Percentiles rank a stretch among this genome's conserved stretches.
Conservation (phyloP, 2,113 vertebrate genomes). For the Ameiurus melas region DNA sequence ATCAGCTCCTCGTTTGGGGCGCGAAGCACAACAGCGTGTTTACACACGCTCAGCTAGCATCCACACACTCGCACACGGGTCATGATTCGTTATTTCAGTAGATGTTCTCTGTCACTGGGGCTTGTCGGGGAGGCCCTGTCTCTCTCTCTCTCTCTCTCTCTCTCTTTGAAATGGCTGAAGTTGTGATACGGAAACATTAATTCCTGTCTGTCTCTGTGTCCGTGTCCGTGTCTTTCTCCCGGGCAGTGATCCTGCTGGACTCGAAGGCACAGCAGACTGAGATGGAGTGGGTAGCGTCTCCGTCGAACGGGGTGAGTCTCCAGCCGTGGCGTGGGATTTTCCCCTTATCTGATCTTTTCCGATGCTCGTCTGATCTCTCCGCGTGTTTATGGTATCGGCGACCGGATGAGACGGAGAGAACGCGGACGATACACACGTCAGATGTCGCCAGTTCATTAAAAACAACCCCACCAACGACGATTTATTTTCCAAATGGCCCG, state of each 20-base stretch:
- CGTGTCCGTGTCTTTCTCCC: constrained; percentile 61
- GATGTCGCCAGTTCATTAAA: no score
- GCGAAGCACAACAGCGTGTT: not conserved
- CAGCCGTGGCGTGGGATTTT: constrained; percentile 16
- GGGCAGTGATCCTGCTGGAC: constrained; percentile 94
- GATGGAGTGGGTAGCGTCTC: constrained; percentile 98
- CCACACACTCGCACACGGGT: not conserved
- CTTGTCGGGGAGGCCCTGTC: not conserved
- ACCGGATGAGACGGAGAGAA: not conserved
- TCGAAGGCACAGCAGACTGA: constrained; percentile 99
- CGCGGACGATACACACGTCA: not conserved
- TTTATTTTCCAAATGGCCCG: not conserved
- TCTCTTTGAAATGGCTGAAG: not conserved
- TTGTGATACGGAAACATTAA: not conserved
- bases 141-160: not conserved
- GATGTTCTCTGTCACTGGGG: constrained; percentile 21
- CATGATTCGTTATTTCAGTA: constrained; percentile 17
- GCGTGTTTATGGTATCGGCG: not conserved
- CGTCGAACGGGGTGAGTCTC: constrained; percentile 91
- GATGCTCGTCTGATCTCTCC: not conserved
- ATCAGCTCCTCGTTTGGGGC: not conserved
- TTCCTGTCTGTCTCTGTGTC: not conserved
- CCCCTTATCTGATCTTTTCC: not conserved
- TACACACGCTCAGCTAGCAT: not conserved
- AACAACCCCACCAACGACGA: no score